A percentile compares a stretch with the other conserved stretches of the same genome.
Conservation (phyloP, 2,797 vertebrate genomes). For the Darevskia mixta region DNA sequence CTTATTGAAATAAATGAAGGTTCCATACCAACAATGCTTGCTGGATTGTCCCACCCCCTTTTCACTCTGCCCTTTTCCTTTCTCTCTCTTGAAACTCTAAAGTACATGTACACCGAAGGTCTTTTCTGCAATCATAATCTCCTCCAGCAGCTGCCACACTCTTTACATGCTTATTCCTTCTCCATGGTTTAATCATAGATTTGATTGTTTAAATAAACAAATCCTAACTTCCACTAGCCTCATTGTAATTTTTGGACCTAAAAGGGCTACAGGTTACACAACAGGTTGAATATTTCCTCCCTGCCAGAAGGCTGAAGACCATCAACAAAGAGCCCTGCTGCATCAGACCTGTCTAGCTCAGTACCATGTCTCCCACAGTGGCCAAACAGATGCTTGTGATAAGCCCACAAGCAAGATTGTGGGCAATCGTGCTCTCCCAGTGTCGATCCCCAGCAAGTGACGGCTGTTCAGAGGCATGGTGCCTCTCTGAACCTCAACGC, state of each 20-base stretch:
- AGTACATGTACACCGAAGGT: not conserved
- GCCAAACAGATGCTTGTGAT: not conserved
- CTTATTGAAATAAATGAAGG: not conserved
- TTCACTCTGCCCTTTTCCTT: not conserved
- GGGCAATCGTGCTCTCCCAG: not conserved
- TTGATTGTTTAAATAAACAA: not conserved
- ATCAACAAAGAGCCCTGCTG: no score
- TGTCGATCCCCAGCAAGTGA: not conserved
- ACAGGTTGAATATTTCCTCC: not conserved
- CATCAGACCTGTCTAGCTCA: no score
- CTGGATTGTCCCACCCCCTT: not conserved
- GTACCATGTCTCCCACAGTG: not conserved
- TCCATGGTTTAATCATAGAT: not conserved
- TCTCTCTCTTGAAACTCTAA: not conserved
- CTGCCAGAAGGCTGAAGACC: not conserved
- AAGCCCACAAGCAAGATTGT: no score
- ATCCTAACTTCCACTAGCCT: not conserved
- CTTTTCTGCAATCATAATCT: not conserved
- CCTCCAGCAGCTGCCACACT: not conserved
- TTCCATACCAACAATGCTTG: not conserved
- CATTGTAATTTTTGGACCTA: not conserved
- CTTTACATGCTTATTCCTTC: not conserved
- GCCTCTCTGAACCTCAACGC: no score
- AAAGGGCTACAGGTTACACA: not conserved
- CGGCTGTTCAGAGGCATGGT: not conserved